These are phyloP conservation scores for Magallana angulata DNA, from an alignment of 1,140 invertebrate genomes.

Conservation along the genomic window DNA sequence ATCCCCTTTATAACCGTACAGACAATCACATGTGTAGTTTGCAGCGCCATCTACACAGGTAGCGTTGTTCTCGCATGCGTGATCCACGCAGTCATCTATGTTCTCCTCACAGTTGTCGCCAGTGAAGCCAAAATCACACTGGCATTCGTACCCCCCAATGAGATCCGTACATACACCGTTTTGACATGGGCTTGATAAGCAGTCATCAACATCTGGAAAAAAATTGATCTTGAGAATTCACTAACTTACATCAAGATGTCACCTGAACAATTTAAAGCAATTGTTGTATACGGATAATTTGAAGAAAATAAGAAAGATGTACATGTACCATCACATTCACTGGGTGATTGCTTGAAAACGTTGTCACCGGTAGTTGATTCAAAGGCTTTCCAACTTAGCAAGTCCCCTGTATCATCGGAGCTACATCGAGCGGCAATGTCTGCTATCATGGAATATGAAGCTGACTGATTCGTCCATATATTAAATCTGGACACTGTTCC, in stretches of 20 bases:
- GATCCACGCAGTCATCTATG: constrained; percentile 81
- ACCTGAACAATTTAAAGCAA: too few relatives aligned
- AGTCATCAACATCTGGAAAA: constrained; percentile 68
- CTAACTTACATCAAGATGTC: neutral
- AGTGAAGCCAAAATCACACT: constrained; percentile 93
- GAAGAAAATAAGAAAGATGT: neutral
- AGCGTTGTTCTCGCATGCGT: constrained; percentile 80
- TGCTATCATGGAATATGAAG: neutral
- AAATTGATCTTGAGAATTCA: neutral
- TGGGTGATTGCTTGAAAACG: constrained; percentile 40
- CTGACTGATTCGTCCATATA: neutral
- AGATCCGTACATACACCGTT: constrained; percentile 68
- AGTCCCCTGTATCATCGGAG: constrained; percentile 3
- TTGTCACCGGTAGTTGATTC: neutral
- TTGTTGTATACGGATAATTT: too few relatives aligned
- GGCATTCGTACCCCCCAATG: constrained; percentile 87
- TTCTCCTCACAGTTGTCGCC: constrained; percentile 95
- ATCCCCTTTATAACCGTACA: constrained; percentile 54
- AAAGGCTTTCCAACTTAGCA: constrained; percentile 39
- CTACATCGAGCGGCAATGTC: neutral
- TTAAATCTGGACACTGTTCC: neutral
- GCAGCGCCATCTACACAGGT: constrained; percentile 59
- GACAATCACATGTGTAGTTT: constrained; percentile 63
- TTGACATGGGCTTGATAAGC: constrained; percentile 64
- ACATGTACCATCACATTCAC: constrained; percentile 48